Base-by-base conservation (phyloP, 2,888 invertebrate species). In the Pomacea canaliculata region DNA sequence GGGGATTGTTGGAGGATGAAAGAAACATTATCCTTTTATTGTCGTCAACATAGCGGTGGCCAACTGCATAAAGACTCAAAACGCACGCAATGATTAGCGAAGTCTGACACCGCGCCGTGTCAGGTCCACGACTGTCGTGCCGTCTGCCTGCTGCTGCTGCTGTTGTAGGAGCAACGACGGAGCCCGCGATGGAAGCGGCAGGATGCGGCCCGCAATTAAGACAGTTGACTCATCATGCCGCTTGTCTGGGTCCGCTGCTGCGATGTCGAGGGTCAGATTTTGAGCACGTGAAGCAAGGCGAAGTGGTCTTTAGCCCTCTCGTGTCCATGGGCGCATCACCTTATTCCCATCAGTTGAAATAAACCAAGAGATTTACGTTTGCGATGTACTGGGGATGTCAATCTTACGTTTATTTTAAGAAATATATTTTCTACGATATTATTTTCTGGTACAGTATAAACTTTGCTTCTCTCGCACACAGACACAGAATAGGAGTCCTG, bases 21-120 rank as follows among this genome's bases (percentile, higher is more conserved):
- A 27, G 68, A 46, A 68, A 68, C 19, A 46, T 68, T 68, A 68
- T 68, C 68, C 68, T 46, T 27, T 68, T 68, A 37, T 68, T 68
- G 68, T 68, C 68, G 37, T 16, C 68, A 68, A 27, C 68, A 68
- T 12, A 10, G 68, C 68, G 37, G 37, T 19, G 23, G 46, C 37
- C 37, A 5, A 12, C n/a, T 13, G 68, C 68, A 46, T 19, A 23
- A 9, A 27, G 27, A 37, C 23, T 8, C 37, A 12, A n/a, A 23
- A 27, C n/a, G 63, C 23, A 63, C 27, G 63, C 23, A n/a, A 23
- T 63, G 63, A 63, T 63, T 63, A 63, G 63, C 63, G n/a, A 19
- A 7, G 63, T 19, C 2, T 16, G 19, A 63, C 27, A 19, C 27
- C 23, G 63, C 63, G 63, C 27, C 10, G 27, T 12, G 10, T 37